phyloP scores from a whole-genome alignment of 2,113 vertebrate species.

The Cryptoleucopteryx plumbea region DNA sequence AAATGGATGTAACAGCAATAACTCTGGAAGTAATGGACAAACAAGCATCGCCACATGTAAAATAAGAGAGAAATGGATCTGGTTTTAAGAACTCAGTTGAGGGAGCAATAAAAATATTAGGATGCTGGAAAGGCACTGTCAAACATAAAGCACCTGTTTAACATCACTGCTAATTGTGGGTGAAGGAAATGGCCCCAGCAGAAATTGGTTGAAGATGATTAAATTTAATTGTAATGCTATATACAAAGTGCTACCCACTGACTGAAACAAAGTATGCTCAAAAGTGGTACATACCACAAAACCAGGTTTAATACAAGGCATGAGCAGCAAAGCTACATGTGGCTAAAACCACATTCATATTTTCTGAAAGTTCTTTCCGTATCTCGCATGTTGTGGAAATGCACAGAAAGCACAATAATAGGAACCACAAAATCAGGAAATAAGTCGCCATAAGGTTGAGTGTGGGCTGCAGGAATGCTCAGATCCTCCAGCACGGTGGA shows the following conservation, averaged over 20 bases:
- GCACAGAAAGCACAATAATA: background rate
- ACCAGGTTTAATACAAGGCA: background rate
- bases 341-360: background rate
- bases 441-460: background rate
- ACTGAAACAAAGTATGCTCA: background rate
- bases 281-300: background rate
- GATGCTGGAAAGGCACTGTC: background rate
- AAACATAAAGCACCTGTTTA: conserved; percentile 44
- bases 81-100: background rate
- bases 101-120: conserved; percentile 22
- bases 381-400: background rate
- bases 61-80: background rate
- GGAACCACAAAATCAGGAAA: background rate
- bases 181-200: conserved; percentile 28
- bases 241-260: background rate
- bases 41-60: background rate
- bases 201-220: conserved; percentile 23
- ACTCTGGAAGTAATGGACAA: background rate
- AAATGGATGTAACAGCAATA: background rate
- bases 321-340: background rate
- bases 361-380: background rate
- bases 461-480: background rate
- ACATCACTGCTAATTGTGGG: conserved; percentile 7
- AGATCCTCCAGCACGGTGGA: background rate
- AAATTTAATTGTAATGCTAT: conserved; percentile 19